Conservation (phyloP, 2,113 vertebrate species). For the Sinosuthora webbiana region DNA sequence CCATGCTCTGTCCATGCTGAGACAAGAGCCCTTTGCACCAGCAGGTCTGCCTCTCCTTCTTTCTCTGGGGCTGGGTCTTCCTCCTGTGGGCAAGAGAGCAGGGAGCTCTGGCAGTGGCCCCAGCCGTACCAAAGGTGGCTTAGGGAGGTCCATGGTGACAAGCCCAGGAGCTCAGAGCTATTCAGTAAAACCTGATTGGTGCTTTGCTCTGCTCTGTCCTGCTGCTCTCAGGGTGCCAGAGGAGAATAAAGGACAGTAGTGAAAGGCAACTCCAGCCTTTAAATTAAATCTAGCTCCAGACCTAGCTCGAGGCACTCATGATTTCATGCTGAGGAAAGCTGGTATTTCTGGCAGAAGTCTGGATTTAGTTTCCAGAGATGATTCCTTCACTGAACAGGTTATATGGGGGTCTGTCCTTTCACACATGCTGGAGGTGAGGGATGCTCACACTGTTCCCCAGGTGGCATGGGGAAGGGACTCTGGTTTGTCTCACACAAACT, state of each 20-base stretch:
- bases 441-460: neutral
- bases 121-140: neutral
- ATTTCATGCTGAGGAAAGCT: neutral
- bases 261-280: neutral
- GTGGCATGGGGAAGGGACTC: neutral
- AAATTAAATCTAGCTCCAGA: conserved; percentile 8
- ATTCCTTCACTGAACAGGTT: neutral
- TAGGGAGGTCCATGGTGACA: neutral
- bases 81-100: neutral
- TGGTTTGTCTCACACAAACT: neutral
- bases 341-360: neutral
- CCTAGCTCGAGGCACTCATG: neutral
- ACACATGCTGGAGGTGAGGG: fast-evolving
- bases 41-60: neutral
- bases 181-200: neutral
- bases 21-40: neutral
- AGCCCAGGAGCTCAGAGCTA: neutral
- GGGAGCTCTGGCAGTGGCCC: neutral
- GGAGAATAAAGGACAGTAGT: neutral
- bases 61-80: neutral
- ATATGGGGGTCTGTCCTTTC: fast-evolving
- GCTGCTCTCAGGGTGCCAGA: neutral
- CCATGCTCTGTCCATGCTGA: neutral
- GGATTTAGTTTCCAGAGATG: neutral
- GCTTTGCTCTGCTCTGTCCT: neutral